Conservation (phyloP, 1,140 invertebrate species). For the Drosophila leontia region DNA sequence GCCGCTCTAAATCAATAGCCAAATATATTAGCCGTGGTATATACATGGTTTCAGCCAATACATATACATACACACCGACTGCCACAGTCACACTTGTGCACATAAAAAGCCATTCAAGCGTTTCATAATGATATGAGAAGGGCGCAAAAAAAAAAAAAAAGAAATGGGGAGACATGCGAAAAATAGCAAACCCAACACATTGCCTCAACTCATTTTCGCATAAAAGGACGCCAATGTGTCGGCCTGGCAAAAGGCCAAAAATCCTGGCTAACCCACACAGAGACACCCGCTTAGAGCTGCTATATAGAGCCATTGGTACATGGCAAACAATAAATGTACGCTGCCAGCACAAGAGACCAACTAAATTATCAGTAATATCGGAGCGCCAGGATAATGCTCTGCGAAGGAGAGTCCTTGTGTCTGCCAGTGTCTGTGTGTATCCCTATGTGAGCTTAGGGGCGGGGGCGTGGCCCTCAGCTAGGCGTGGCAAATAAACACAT, state of each 20-base stretch:
- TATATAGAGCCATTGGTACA: constrained; percentile 66
- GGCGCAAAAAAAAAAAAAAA: constrained; percentile 25
- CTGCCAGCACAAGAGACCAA: constrained; percentile 75
- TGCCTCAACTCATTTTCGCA: constrained; percentile 81
- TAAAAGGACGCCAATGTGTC: constrained; percentile 81
- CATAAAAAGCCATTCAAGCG: constrained; percentile 76
- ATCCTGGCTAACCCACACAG: constrained; percentile 38
- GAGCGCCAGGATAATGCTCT: constrained; percentile 43
- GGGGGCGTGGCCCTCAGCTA: constrained; percentile 31
- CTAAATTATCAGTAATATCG: constrained; percentile 83
- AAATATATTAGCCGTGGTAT: constrained; percentile 44
- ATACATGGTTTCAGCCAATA: constrained; percentile 11
- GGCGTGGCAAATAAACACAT: constrained; percentile 83
- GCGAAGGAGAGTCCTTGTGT: constrained; percentile 10
- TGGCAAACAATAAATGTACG: constrained; percentile 70
- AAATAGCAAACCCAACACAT: constrained; percentile 68
- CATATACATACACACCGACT: constrained; percentile 27
- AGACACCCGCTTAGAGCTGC: constrained; percentile 13
- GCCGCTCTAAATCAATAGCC: constrained; percentile 61
- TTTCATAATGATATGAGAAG: constrained; percentile 72
- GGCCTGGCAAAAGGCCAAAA: constrained; percentile 80
- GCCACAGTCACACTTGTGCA: constrained; percentile 22
- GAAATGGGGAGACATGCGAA: constrained; percentile 46
- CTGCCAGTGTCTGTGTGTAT: constrained; percentile 7
- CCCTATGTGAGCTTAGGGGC: background rate